Evolutionary conservation across 2,113 vertebrate species (phyloP), one percentile per base, ranked within the genome.

Genomic region (Cacatua alba): DNA sequence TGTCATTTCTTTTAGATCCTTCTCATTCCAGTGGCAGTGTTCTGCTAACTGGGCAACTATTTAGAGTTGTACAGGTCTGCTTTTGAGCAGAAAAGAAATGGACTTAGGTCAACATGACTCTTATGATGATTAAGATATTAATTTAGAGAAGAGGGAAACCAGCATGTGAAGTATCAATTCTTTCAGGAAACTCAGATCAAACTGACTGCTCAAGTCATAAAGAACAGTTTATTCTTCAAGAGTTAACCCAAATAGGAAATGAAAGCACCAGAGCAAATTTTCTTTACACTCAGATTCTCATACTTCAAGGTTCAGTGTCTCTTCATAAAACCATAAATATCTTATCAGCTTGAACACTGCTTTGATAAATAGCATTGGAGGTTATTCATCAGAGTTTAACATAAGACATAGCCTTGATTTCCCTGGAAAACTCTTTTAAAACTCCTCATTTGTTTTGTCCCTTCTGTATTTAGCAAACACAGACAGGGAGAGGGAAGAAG

Each of bases 201-300:
- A 35, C 11, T n/a, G 31, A 55, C 43, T 69, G 13, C 11, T 90
- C 17, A 57, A 83, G 88, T 68, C 17, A 86, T 12, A 74, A 83
- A 86, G 44, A 74, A 29, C 14, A 76, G 35, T 86, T 90, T 83
- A 48, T 39, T 64, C 57, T 69, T 69, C 55, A 88, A 86, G 53
- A 91, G 65, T 67, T 86, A 88, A 83, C 41, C 68, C 33, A 81
- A 81, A 88, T 21, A 86, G 29, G 16, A 88, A 88, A 91, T 19
- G 4, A 86, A 92, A 77, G 21, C 8, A 92, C 39, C 67, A 80
- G 31, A 80, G 10, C 17, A 90, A 79, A 25, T 71, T 85, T 60
- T 79, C 17, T 70, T 88, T 49, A 29, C 44, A 68, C 35, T 83
- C 31, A 44, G 19, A 44, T 77, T 90, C 29, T 80, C 76, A 65